These are phyloP conservation scores for Poicephalus meyeri DNA, from an alignment of 2,113 vertebrate species.

Conservation along the genomic window DNA sequence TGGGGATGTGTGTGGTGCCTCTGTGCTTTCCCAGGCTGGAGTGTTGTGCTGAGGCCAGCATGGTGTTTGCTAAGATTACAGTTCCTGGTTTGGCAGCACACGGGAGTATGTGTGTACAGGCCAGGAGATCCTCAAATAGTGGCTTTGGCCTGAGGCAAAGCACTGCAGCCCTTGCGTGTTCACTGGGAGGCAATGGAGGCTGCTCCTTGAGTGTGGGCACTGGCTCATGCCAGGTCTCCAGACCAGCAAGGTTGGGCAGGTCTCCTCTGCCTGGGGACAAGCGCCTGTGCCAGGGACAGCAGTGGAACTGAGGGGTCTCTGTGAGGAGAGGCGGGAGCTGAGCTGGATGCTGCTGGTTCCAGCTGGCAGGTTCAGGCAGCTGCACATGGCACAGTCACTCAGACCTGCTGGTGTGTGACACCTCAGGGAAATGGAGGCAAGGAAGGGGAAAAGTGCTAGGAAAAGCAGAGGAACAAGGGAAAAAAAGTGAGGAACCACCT, in stretches of 20 bases:
- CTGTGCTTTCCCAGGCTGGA: neutral
- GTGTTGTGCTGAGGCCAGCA: neutral
- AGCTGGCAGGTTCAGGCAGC: rapidly evolving
- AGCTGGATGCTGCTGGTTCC: rapidly evolving
- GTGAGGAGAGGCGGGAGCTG: neutral
- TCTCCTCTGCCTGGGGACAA: rapidly evolving
- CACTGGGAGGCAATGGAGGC: neutral
- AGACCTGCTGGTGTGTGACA: rapidly evolving
- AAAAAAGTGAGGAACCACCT: neutral
- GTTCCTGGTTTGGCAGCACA: neutral
- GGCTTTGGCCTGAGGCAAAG: rapidly evolving
- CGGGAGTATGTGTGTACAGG: rapidly evolving
- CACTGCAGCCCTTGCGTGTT: rapidly evolving
- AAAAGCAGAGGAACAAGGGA: neutral
- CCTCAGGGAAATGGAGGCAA: neutral
- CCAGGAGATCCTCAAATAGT: rapidly evolving
- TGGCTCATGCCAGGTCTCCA: rapidly evolving
- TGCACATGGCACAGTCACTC: neutral
- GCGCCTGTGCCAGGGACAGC: rapidly evolving
- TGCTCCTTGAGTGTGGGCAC: rapidly evolving
- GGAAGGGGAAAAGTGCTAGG: neutral
- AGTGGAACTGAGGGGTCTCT: rapidly evolving
- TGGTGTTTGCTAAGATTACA: neutral
- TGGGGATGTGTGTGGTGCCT: neutral
- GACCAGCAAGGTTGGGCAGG: rapidly evolving